Evolutionary conservation across 1,140 invertebrate genomes (phyloP).

Genomic region (Drosophila repletoides): DNA sequence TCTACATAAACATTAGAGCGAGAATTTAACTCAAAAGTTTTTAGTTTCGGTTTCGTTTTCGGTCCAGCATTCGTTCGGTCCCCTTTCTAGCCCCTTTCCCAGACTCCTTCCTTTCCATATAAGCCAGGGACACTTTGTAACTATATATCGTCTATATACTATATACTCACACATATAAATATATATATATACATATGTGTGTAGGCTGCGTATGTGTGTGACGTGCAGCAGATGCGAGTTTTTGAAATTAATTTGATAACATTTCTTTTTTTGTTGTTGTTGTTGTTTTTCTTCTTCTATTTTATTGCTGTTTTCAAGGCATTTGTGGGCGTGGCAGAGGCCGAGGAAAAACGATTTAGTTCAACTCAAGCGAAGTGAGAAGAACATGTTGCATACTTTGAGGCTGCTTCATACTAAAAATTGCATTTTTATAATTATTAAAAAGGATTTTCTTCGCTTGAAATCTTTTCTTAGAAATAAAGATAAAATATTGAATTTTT

Average conservation of each 20-base stretch:
- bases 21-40: conserved; percentile 81
- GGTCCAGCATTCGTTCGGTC: conserved; percentile 51
- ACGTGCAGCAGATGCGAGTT: conserved; percentile 73
- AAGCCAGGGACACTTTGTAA: conserved; percentile 65
- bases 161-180: conserved; percentile 8
- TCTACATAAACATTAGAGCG: conserved; percentile 80
- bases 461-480: too few species aligned
- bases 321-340: conserved; percentile 10
- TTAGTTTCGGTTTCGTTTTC: conserved; percentile 80
- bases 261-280: conserved; percentile 49
- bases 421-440: too few species aligned
- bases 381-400: conserved; percentile 10
- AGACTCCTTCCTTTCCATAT: conserved; percentile 11
- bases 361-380: not conserved
- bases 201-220: conserved; percentile 46
- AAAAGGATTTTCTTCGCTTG: too few species aligned
- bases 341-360: not conserved
- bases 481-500: too few species aligned
- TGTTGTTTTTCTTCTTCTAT: too few species aligned
- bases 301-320: not conserved
- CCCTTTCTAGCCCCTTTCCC: not conserved
- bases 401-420: too few species aligned
- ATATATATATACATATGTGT: not conserved
- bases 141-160: conserved; percentile 25
- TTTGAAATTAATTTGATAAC: conserved; percentile 77